phyloP scores from a whole-genome alignment of 1,140 invertebrate species.

The Drosophila novamexicana region DNA sequence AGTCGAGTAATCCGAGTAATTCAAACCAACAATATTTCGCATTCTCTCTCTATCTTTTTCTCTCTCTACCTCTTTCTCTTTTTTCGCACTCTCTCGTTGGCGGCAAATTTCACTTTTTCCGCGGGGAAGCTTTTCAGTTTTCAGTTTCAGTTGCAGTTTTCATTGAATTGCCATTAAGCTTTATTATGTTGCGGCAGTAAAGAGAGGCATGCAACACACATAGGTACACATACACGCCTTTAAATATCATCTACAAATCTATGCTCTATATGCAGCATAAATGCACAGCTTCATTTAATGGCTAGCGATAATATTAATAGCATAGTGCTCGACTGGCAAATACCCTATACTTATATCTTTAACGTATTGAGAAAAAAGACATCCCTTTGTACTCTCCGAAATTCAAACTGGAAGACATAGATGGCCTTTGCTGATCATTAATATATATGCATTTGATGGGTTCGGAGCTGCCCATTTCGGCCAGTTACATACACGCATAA shows the following conservation, averaged over 20 bases:
- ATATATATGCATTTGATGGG: too few species aligned
- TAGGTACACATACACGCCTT: neutral
- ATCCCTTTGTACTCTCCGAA: too few species aligned
- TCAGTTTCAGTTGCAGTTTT: conserved; percentile 43
- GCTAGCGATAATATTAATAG: conserved; percentile 7
- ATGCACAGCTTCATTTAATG: conserved; percentile 50
- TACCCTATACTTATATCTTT: neutral
- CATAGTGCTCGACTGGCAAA: neutral
- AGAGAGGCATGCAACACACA: neutral
- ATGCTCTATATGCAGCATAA: conserved; percentile 31
- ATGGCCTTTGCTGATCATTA: too few species aligned
- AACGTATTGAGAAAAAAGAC: too few species aligned
- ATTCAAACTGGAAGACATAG: too few species aligned
- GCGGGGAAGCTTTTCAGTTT: conserved; percentile 34
- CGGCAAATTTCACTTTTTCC: conserved; percentile 48
- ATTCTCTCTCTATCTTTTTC: neutral
- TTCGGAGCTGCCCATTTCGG: neutral
- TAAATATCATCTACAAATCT: conserved; percentile 3
- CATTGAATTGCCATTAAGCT: conserved; percentile 47
- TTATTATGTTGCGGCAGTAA: conserved; percentile 38
- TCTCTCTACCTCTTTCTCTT: neutral
- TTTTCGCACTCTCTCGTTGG: conserved; percentile 2
- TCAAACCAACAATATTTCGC: conserved; percentile 11
- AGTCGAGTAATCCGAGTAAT: conserved; percentile 21
- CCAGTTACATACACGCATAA: neutral